Conservation (phyloP, 1,140 invertebrate species). For the Doryteuthis pealeii region DNA sequence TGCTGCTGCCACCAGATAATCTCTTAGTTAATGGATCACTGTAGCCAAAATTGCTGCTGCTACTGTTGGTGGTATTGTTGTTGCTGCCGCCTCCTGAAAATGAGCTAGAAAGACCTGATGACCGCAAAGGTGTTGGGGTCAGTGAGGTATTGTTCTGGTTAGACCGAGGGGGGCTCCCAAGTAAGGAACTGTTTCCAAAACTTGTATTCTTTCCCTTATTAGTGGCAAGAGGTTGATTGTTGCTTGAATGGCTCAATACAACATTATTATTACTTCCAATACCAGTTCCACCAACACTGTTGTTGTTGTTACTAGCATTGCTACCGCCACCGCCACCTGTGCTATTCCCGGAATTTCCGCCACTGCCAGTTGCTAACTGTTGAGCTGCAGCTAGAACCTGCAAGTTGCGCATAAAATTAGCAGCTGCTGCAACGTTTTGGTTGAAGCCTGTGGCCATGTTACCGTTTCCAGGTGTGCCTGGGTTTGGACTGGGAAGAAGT, state of each 20-base stretch:
- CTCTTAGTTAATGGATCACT: not conserved
- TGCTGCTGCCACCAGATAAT: not conserved
- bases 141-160: no score
- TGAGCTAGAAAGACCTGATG: no score
- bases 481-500: not conserved
- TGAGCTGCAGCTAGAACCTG: conserved; percentile 7
- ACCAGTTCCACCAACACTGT: no score
- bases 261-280: no score
- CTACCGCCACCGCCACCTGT: no score
- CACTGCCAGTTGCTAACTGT: not conserved
- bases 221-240: not conserved
- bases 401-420: conserved; percentile 8
- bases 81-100: not conserved
- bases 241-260: not conserved
- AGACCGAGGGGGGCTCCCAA: not conserved
- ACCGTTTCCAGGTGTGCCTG: not conserved
- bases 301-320: no score
- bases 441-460: not conserved
- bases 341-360: no score
- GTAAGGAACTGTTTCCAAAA: not conserved
- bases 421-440: conserved; percentile 3
- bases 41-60: not conserved
- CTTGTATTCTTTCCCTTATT: not conserved
- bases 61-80: not conserved
- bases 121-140: no score